Conservation (phyloP, 2,888 invertebrate genomes). For the Elegia similella region DNA sequence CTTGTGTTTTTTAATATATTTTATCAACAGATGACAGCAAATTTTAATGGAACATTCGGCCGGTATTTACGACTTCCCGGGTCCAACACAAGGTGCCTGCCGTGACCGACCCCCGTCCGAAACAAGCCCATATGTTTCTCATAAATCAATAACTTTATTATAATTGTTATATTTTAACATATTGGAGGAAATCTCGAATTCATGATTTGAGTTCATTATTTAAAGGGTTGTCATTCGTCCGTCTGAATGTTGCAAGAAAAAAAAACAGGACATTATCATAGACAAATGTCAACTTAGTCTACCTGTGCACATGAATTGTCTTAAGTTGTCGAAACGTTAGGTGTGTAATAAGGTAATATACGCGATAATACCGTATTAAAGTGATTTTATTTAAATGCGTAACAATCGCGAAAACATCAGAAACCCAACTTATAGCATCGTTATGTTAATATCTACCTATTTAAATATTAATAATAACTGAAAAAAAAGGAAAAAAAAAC, state of each 20-base stretch:
- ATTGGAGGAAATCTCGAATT: not conserved
- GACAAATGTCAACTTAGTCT: too few species aligned
- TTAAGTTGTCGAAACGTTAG: too few species aligned
- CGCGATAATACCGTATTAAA: too few species aligned
- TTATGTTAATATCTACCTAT: too few species aligned
- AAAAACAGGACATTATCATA: too few species aligned
- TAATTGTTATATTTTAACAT: not conserved
- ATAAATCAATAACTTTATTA: constrained; percentile 10
- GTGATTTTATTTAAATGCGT: too few species aligned
- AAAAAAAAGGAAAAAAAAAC: too few species aligned
- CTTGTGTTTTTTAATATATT: not conserved
- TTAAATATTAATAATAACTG: not conserved
- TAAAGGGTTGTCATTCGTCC: not conserved
- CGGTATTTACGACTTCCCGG: not conserved
- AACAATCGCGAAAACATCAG: too few species aligned
- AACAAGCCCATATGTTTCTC: not conserved
- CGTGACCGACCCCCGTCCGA: constrained; percentile 8
- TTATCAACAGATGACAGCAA: not conserved
- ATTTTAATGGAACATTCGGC: not conserved
- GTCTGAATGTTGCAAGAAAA: too few species aligned
- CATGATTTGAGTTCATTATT: not conserved
- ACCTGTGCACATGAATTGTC: too few species aligned
- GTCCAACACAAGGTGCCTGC: not conserved
- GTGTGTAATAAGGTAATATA: too few species aligned
- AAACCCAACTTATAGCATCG: too few species aligned